A percentile compares a stretch with the other conserved stretches of the same genome.
Evolutionary conservation across 2,113 vertebrate genomes (phyloP).

Genomic region (Sander vitreus): DNA sequence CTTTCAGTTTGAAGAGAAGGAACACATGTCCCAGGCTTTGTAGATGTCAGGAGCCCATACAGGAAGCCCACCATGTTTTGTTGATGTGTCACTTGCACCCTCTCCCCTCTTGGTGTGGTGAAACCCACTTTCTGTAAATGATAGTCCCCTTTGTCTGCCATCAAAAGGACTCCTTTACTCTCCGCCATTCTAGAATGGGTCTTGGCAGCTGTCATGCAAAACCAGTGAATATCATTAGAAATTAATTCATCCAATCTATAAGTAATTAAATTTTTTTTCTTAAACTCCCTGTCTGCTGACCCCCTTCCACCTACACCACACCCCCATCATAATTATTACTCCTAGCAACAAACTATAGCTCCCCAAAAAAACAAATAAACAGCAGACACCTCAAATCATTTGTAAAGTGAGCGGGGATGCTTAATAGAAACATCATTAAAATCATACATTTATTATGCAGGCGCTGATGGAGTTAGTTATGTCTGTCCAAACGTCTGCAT

Average conservation of each 20-base stretch:
- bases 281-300: conserved; percentile 58
- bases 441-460: conserved; percentile 86
- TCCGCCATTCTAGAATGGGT: conserved; percentile 82
- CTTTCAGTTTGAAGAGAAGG: conserved; percentile 76
- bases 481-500: conserved; percentile 83
- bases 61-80: conserved; percentile 89
- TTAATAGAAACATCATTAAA: conserved; percentile 88
- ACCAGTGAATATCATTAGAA: conserved; percentile 89
- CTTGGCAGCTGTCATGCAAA: conserved; percentile 91
- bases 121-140: conserved; percentile 87
- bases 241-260: conserved; percentile 90
- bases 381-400: conserved; percentile 86
- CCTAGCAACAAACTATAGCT: conserved; percentile 88
- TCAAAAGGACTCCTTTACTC: conserved; percentile 86
- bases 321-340: conserved; percentile 84
- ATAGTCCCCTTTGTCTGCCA: conserved; percentile 88
- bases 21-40: conserved; percentile 90
- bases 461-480: conserved; percentile 86
- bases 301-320: conserved; percentile 44
- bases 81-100: conserved; percentile 91
- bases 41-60: conserved; percentile 83
- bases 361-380: conserved; percentile 90
- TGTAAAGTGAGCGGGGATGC: conserved; percentile 85
- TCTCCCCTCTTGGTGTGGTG: conserved; percentile 83
- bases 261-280: conserved; percentile 86